These are phyloP conservation scores for Psophia crepitans DNA, from an alignment of 2,113 vertebrate species.

Conservation along the genomic window DNA sequence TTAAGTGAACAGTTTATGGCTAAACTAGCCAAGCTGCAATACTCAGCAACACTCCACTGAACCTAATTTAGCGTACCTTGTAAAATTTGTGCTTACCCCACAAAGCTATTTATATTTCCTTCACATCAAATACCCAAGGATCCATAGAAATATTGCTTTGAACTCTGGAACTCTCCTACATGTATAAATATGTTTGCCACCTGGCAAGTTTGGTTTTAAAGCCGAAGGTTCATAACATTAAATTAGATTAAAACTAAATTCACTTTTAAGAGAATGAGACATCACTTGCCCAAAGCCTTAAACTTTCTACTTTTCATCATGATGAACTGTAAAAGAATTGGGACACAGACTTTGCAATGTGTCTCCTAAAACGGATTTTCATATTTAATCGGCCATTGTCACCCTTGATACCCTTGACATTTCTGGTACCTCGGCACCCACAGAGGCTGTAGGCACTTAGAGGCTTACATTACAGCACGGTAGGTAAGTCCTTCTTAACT, in stretches of 20 bases:
- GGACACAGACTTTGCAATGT: not conserved
- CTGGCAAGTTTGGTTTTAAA: not conserved
- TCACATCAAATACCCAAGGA: not conserved
- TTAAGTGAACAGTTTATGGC: not conserved
- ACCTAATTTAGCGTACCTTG: not conserved
- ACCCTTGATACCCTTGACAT: not conserved
- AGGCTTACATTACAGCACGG: not conserved
- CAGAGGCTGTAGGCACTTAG: not conserved
- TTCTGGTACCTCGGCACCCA: not conserved
- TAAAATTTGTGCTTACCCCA: conserved; percentile 8
- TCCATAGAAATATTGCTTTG: not conserved
- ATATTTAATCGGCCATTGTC: not conserved
- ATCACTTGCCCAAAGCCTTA: not conserved
- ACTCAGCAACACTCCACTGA: not conserved
- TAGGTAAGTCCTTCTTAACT: not conserved
- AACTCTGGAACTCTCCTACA: not conserved
- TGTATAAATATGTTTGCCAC: not conserved
- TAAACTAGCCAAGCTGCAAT: not conserved
- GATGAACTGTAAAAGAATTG: not conserved
- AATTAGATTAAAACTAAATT: not conserved
- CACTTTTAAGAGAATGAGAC: not conserved
- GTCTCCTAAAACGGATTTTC: not conserved
- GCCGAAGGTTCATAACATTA: not conserved
- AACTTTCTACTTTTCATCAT: not conserved
- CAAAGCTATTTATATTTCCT: not conserved